Evolutionary conservation across 2,888 invertebrate genomes (phyloP).

Genomic region (Allygus modestus): DNA sequence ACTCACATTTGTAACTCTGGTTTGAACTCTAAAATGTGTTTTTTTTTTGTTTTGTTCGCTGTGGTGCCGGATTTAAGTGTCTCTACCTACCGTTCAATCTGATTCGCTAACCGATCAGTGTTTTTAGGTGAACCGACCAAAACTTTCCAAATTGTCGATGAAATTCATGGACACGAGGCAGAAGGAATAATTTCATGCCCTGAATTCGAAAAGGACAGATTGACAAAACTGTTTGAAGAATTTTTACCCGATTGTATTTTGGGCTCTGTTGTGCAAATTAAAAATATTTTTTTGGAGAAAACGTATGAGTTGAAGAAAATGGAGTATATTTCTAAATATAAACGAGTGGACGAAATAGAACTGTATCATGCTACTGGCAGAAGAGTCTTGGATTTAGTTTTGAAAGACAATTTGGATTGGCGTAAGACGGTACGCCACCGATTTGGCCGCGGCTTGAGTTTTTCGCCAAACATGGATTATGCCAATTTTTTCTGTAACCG

Average conservation of each 20-base stretch:
- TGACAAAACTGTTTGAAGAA: neutral
- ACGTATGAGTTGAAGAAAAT: neutral
- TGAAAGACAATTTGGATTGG: slow-evolving; percentile 32
- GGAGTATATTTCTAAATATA: neutral
- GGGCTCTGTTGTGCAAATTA: neutral
- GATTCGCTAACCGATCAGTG: neutral
- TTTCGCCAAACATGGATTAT: slow-evolving; percentile 17
- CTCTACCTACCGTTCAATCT: neutral
- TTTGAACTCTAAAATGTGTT: too few relatives aligned
- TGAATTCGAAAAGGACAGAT: neutral
- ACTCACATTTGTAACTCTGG: too few relatives aligned
- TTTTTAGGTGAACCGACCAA: neutral
- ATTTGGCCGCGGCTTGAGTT: slow-evolving; percentile 8
- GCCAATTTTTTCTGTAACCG: slow-evolving; percentile 13
- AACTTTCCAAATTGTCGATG: neutral
- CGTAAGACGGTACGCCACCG: neutral
- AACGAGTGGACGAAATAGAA: slow-evolving; percentile 5
- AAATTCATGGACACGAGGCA: neutral
- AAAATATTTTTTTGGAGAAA: slow-evolving; percentile 18
- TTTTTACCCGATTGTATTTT: neutral
- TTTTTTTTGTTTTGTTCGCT: too few relatives aligned
- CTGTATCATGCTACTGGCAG: slow-evolving; percentile 18
- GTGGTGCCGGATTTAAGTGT: too few relatives aligned
- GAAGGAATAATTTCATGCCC: slow-evolving; percentile 6
- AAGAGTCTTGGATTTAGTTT: neutral